Base-by-base conservation (phyloP, 2,888 invertebrate genomes). In the Proisotoma minuta region DNA sequence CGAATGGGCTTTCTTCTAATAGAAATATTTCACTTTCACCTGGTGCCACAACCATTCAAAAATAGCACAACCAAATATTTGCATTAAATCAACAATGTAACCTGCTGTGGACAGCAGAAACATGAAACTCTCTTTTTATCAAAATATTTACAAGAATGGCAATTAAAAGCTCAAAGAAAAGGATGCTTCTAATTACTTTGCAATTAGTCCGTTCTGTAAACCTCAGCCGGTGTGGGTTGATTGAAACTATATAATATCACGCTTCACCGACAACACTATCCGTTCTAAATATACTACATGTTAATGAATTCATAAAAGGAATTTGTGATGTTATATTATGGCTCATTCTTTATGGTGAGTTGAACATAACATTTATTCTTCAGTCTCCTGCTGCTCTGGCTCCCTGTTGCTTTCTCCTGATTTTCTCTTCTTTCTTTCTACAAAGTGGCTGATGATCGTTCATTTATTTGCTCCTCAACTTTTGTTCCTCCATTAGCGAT, bases 271-370 rank as follows among this genome's bases (percentile, higher is more conserved):
- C 34, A 34, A 34, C 34, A 10, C 34, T 34, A 34, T 34, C 34
- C 34, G 8, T 34, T 8, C 10, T 34, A 34, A 10, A 10, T 10
- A 34, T 12, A 34, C 8, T 34, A 12, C 34, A 34, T 34, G 34
- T 20, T 49, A 49, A 49, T 49, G 15, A 49, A 49, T 49, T 49
- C 23, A 49, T 49, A 49, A 49, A 49, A 23, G 23, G 49, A 49
- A 49, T 49, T 8, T 18, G 12, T 49, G 8, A 49, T 49, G 49
- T 4, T 15, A 49, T 22, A 18, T 49, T 20, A 22, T 18, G 23
- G 23, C 49, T 49, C 49, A 49, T 49, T 49, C 49, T 22, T 49
- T 22, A 49, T 49, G 49, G 20, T 49, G 49, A 49, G 23, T 22
- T 49, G 49, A 49, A 49, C 49, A 49, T 49, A 15, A 22, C 4